These are phyloP conservation scores for Acrocephalus kingi DNA, from an alignment of 2,113 vertebrate species.

Conservation along the genomic window DNA sequence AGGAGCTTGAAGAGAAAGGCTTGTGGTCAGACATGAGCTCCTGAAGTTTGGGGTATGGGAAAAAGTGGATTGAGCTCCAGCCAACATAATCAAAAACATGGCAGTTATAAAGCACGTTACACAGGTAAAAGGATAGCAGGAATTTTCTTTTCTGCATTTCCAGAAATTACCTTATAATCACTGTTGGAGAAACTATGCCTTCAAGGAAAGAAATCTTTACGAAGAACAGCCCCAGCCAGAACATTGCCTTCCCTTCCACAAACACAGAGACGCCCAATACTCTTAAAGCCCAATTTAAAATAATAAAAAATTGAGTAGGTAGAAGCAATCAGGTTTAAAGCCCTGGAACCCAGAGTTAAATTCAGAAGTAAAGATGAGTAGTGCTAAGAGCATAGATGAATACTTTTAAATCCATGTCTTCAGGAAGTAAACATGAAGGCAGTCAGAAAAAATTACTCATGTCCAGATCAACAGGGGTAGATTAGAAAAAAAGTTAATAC, in stretches of 20 bases:
- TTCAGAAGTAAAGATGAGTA: not conserved
- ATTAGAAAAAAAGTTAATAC: not conserved
- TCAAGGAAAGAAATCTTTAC: not conserved
- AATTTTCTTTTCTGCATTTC: not conserved
- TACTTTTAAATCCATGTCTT: not conserved
- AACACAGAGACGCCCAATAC: not conserved
- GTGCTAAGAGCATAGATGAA: accelerated
- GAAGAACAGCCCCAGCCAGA: not conserved
- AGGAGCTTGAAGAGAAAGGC: not conserved
- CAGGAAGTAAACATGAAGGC: not conserved
- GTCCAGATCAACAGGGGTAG: not conserved
- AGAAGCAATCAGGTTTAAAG: not conserved
- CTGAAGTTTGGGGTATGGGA: not conserved
- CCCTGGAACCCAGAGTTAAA: not conserved
- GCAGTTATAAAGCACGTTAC: not conserved
- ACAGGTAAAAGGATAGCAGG: not conserved
- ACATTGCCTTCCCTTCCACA: not conserved
- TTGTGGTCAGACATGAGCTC: not conserved
- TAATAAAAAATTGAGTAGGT: not conserved
- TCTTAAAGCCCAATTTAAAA: not conserved
- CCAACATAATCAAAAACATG: not conserved
- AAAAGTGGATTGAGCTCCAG: not conserved
- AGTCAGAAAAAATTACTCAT: not conserved
- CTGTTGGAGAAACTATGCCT: not conserved
- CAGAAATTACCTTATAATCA: not conserved